Conservation (phyloP, 2,888 invertebrate genomes). For the Hipparchia semele region DNA sequence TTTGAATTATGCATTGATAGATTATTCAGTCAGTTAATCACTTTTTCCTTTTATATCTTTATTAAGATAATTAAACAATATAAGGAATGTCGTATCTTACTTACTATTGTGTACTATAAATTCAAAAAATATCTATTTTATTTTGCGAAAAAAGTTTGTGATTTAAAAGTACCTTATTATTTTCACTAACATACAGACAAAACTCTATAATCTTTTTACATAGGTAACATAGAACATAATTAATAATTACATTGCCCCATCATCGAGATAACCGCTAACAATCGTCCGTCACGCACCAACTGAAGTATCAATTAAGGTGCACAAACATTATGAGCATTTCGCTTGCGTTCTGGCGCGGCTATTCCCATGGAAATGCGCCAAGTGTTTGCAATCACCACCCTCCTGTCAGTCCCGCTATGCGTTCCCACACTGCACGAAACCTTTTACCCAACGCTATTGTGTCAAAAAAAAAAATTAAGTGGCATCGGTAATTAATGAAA, state of each 20-base stretch:
- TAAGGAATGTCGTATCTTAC: too few species aligned
- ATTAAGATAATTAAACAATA: too few species aligned
- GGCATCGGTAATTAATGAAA: conserved; percentile 29
- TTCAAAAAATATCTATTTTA: too few species aligned
- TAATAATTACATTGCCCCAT: conserved; percentile 40
- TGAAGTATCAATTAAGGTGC: conserved; percentile 61
- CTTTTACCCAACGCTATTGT: conserved; percentile 28
- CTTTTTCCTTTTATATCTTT: too few species aligned
- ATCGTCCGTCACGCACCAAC: conserved; percentile 59
- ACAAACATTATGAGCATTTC: conserved; percentile 51
- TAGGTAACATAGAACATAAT: conserved; percentile 1
- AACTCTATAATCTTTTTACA: not conserved
- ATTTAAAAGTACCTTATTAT: too few species aligned
- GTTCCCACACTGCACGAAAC: conserved; percentile 57
- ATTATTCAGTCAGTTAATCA: too few species aligned
- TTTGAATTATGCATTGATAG: too few species aligned
- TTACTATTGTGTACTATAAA: too few species aligned
- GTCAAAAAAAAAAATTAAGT: conserved; percentile 30
- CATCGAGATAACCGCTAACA: conserved; percentile 53
- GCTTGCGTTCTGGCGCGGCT: conserved; percentile 29
- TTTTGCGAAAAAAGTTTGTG: too few species aligned
- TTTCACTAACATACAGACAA: not conserved
- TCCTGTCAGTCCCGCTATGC: conserved; percentile 34
- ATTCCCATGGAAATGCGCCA: conserved; percentile 69
- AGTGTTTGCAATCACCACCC: conserved; percentile 57